These are phyloP conservation scores for Chelon labrosus DNA, from an alignment of 2,797 vertebrate species.

Conservation along the genomic window DNA sequence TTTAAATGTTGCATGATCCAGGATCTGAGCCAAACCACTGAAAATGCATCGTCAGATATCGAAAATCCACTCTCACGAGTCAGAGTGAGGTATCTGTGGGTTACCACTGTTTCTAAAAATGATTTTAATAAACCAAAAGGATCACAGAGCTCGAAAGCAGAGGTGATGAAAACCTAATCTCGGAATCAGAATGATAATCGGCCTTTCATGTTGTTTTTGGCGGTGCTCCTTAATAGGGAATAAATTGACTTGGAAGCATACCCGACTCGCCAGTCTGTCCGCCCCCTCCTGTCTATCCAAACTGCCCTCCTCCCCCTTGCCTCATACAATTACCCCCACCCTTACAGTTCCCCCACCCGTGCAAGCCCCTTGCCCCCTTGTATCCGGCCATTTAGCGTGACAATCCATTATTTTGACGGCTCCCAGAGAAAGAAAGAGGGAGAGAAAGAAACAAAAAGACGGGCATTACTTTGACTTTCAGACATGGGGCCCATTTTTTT, in stretches of 20 bases:
- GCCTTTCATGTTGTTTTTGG: conserved; percentile 59
- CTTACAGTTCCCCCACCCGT: conserved; percentile 49
- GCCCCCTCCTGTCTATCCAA: conserved; percentile 59
- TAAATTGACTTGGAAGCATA: conserved; percentile 74
- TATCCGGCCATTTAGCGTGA: conserved; percentile 81
- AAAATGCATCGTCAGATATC: conserved; percentile 38
- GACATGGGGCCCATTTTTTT: conserved; percentile 45
- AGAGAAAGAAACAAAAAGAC: conserved; percentile 49
- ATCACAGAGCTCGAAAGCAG: conserved; percentile 27
- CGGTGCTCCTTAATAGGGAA: conserved; percentile 65
- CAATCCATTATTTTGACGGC: conserved; percentile 81
- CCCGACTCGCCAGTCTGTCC: conserved; percentile 59
- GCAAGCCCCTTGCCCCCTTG: conserved; percentile 75
- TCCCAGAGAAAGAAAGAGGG: conserved; percentile 66
- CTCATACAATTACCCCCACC: conserved; percentile 71
- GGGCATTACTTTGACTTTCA: conserved; percentile 69
- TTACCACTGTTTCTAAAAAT: conserved; percentile 23
- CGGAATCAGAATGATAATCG: conserved; percentile 50
- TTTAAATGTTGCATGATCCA: conserved; percentile 3
- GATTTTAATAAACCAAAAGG: conserved; percentile 25
- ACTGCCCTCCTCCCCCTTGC: conserved; percentile 37
- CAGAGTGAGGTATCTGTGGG: conserved; percentile 46
- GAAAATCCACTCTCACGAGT: conserved; percentile 26
- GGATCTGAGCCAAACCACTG: conserved; percentile 30
- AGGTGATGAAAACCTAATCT: conserved; percentile 46